phyloP scores from a whole-genome alignment of 2,797 vertebrate genomes.

The Myotis daubentonii region DNA sequence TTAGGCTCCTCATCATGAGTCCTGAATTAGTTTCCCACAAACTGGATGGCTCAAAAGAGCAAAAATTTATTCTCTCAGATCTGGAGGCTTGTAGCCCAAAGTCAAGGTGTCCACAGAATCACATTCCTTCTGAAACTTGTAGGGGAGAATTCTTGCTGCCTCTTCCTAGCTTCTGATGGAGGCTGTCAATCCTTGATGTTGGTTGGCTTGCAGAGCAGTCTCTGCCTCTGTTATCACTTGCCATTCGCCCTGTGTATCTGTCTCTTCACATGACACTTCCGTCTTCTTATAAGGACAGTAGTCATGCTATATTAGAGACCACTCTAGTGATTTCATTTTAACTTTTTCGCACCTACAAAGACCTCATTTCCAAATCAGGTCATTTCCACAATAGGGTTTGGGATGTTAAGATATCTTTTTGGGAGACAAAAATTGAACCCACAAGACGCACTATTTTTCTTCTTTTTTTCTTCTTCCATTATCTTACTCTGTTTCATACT shows the following conservation, averaged over 20 bases:
- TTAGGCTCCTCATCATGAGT: not conserved
- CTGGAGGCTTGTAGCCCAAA: not conserved
- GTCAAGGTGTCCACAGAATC: not conserved
- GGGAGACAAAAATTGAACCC: not conserved
- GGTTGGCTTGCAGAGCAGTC: rapidly evolving
- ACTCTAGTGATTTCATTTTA: not conserved
- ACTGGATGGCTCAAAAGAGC: not conserved
- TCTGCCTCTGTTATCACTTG: not conserved
- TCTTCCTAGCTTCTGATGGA: not conserved
- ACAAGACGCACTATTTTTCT: not conserved
- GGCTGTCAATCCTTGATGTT: rapidly evolving
- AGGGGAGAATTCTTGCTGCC: no score
- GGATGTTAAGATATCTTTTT: not conserved
- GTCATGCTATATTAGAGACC: not conserved
- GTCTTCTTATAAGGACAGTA: not conserved
- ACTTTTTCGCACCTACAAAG: not conserved
- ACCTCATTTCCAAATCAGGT: not conserved
- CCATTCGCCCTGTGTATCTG: not conserved
- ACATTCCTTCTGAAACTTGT: not conserved
- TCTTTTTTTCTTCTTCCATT: not conserved
- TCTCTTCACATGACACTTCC: not conserved
- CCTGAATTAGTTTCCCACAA: not conserved
- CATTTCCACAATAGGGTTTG: not conserved
- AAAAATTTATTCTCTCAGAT: not conserved
- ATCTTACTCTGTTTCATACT: not conserved